These are phyloP conservation scores for Monopis laevigella DNA, from an alignment of 2,888 invertebrate species.

Conservation along the genomic window DNA sequence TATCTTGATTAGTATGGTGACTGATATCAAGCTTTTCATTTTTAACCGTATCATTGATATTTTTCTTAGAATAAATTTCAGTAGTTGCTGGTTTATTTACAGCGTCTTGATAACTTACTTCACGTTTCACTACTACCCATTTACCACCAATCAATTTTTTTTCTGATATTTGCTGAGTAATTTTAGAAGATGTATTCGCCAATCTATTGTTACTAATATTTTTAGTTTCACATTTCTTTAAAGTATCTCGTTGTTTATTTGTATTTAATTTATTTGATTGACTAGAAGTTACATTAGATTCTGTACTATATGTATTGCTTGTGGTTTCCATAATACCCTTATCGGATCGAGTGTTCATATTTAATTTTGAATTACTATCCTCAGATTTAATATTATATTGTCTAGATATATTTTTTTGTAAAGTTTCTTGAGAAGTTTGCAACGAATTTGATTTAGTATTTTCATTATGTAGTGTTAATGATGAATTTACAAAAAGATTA, in stretches of 20 bases:
- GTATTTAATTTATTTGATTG: background rate
- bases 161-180: conserved; percentile 63
- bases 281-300: too few relatives aligned
- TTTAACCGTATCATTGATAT: background rate
- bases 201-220: conserved; percentile 27
- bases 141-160: conserved; percentile 62
- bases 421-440: too few relatives aligned
- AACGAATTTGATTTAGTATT: too few relatives aligned
- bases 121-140: conserved; percentile 62
- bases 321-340: too few relatives aligned
- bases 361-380: too few relatives aligned
- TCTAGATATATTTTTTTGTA: too few relatives aligned
- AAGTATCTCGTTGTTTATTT: conserved; percentile 23
- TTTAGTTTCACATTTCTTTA: conserved; percentile 38
- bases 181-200: conserved; percentile 60
- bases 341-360: too few relatives aligned
- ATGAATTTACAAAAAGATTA: conserved; percentile 39
- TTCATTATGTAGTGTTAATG: too few relatives aligned
- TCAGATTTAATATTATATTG: too few relatives aligned
- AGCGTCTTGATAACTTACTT: conserved; percentile 24
- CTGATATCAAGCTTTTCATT: background rate
- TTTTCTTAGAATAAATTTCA: background rate
- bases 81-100: background rate
- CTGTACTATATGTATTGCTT: too few relatives aligned
- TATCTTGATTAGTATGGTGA: background rate